These are phyloP conservation scores for Drosophila sulfurigaster DNA, from an alignment of 1,140 invertebrate genomes.

Conservation along the genomic window DNA sequence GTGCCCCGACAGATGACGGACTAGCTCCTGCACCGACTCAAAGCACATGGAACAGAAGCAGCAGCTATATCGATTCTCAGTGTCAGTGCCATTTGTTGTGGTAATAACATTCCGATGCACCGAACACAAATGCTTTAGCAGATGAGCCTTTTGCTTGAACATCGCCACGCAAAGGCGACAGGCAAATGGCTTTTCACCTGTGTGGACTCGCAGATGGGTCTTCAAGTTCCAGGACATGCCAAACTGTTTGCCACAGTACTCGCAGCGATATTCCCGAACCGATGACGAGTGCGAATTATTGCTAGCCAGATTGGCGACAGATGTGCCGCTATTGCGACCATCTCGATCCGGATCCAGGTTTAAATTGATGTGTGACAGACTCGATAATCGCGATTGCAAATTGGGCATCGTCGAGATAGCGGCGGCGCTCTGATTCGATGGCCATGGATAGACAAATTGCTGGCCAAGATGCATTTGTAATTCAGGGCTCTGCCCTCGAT, in stretches of 20 bases:
- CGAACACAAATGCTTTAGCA: conserved; percentile 93
- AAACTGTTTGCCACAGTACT: conserved; percentile 95
- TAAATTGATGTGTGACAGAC: conserved; percentile 70
- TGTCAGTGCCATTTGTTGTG: conserved; percentile 89
- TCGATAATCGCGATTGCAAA: conserved; percentile 76
- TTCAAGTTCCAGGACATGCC: conserved; percentile 96
- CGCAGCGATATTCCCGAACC: conserved; percentile 93
- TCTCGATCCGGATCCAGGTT: conserved; percentile 70
- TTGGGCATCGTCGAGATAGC: conserved; percentile 74
- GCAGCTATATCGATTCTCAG: conserved; percentile 91
- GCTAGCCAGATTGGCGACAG: conserved; percentile 54
- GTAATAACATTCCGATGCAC: conserved; percentile 94
- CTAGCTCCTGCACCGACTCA: conserved; percentile 92
- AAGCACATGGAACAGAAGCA: conserved; percentile 94
- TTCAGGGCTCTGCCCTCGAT: conserved; percentile 69
- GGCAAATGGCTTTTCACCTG: conserved; percentile 94
- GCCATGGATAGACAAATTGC: conserved; percentile 83
- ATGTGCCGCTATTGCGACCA: conserved; percentile 51
- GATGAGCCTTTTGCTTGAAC: conserved; percentile 95
- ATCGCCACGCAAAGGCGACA: conserved; percentile 94
- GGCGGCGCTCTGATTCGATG: conserved; percentile 71
- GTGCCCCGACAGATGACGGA: conserved; percentile 93
- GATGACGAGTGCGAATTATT: conserved; percentile 73
- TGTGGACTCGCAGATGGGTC: conserved; percentile 93
- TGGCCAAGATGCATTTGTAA: conserved; percentile 71